phyloP scores from a whole-genome alignment of 2,888 invertebrate species.

The Lepidochrysops patricia region DNA sequence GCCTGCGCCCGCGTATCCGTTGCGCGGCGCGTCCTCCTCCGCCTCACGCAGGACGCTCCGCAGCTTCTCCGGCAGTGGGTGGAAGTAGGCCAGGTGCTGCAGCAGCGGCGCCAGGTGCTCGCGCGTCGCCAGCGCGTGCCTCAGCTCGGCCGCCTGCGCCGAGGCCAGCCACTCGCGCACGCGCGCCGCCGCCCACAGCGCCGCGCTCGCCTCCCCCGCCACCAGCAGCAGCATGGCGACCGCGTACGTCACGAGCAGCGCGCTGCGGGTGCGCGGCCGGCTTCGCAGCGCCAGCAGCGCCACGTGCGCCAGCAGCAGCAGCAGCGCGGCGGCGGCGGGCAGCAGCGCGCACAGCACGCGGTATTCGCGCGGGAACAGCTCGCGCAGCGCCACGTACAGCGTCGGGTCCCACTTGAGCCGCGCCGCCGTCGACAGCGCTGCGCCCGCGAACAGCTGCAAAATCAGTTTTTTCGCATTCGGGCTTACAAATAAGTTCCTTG shows the following conservation, averaged over 20 bases:
- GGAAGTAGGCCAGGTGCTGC: slow-evolving; percentile 26
- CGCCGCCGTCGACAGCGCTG: slow-evolving; percentile 45
- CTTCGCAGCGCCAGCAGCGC: slow-evolving; percentile 24
- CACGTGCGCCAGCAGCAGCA: slow-evolving; percentile 25
- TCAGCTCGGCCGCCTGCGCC: slow-evolving; percentile 33
- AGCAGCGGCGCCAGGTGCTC: slow-evolving; percentile 27
- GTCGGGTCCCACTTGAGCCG: slow-evolving; percentile 61
- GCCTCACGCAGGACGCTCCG: slow-evolving; percentile 26
- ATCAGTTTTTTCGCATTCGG: no score
- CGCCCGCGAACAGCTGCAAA: slow-evolving; percentile 40
- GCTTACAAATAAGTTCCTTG: no score
- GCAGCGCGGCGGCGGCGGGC: slow-evolving; percentile 18
- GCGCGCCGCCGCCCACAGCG: slow-evolving; percentile 25
- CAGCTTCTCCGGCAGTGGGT: slow-evolving; percentile 25
- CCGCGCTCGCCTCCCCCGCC: slow-evolving; percentile 22
- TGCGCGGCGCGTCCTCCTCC: slow-evolving; percentile 24
- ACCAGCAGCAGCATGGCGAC: slow-evolving; percentile 18
- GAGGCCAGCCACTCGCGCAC: slow-evolving; percentile 26
- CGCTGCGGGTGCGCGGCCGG: slow-evolving; percentile 19
- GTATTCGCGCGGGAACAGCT: slow-evolving; percentile 29
- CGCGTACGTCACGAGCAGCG: slow-evolving; percentile 25
- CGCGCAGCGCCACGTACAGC: slow-evolving; percentile 36
- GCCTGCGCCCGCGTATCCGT: slow-evolving; percentile 20
- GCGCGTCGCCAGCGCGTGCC: slow-evolving; percentile 32
- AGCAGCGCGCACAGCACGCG: slow-evolving; percentile 33